These are phyloP conservation scores for Scleropages formosus DNA, from an alignment of 2,797 vertebrate genomes.

Conservation along the genomic window DNA sequence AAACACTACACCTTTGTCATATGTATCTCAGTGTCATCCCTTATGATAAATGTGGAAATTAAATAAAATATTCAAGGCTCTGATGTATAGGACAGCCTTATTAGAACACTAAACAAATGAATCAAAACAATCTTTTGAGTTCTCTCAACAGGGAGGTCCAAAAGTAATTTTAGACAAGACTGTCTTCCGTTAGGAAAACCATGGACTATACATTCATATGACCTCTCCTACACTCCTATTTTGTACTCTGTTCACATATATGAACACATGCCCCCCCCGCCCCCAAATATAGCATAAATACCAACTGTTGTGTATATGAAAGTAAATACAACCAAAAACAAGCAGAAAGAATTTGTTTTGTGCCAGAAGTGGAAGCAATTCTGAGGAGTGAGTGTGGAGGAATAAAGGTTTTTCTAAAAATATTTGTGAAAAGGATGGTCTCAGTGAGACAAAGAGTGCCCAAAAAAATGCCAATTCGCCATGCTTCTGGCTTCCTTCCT, in stretches of 20 bases:
- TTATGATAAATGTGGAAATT: neutral
- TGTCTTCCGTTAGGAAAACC: conserved; percentile 9
- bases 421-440: conserved; percentile 20
- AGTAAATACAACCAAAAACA: neutral
- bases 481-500: neutral
- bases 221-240: neutral
- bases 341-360: neutral
- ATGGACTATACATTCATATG: conserved; percentile 18
- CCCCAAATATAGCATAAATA: conserved; percentile 1
- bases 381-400: neutral
- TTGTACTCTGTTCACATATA: conserved; percentile 2
- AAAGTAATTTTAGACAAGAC: neutral
- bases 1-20: neutral
- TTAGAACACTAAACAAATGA: neutral
- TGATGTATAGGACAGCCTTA: conserved; percentile 11
- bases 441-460: neutral
- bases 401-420: too few species aligned
- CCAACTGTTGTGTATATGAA: neutral
- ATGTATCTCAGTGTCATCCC: neutral
- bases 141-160: neutral
- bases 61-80: conserved; percentile 9
- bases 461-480: neutral
- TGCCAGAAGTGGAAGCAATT: neutral
- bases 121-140: too few species aligned
- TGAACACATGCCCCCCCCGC: neutral